Evolutionary conservation across 1,140 invertebrate genomes (phyloP).

Genomic region (Drosophila subobscura): DNA sequence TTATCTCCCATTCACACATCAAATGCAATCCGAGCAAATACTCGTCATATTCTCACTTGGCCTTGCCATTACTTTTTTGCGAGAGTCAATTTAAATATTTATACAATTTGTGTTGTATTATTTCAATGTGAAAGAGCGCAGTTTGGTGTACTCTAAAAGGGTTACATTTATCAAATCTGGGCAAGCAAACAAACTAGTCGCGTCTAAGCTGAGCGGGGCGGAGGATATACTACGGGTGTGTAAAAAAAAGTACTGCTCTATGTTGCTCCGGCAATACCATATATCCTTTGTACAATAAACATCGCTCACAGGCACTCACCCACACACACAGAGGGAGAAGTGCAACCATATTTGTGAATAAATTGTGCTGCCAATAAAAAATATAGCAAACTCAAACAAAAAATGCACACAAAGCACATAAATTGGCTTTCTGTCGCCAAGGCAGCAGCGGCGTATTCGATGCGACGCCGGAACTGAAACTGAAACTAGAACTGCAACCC

Average conservation of each 20-base stretch:
- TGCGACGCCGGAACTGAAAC: not conserved
- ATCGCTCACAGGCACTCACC: constrained; percentile 21
- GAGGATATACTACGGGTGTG: not conserved
- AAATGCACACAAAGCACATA: constrained; percentile 62
- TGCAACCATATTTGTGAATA: constrained; percentile 47
- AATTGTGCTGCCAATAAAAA: constrained; percentile 70
- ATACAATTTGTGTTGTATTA: too few relatives aligned
- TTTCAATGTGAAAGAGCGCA: too few relatives aligned
- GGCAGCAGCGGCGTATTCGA: constrained; percentile 46
- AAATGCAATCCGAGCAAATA: too few relatives aligned
- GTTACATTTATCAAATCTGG: constrained; percentile 18
- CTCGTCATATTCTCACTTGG: too few relatives aligned
- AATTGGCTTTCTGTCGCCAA: constrained; percentile 67
- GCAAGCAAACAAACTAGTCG: constrained; percentile 1
- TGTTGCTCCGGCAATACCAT: constrained; percentile 19
- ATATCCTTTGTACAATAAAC: constrained; percentile 51
- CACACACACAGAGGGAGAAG: not conserved
- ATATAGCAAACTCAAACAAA: constrained; percentile 47
- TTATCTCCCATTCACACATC: too few relatives aligned
- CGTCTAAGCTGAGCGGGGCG: not conserved
- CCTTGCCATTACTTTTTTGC: too few relatives aligned
- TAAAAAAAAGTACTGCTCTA: not conserved
- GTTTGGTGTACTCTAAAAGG: not conserved
- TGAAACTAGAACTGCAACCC: not conserved
- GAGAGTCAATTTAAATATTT: too few relatives aligned